Evolutionary conservation across 2,888 invertebrate genomes (phyloP), one percentile per base, ranked within the genome.

Genomic region (Muscina levida): DNA sequence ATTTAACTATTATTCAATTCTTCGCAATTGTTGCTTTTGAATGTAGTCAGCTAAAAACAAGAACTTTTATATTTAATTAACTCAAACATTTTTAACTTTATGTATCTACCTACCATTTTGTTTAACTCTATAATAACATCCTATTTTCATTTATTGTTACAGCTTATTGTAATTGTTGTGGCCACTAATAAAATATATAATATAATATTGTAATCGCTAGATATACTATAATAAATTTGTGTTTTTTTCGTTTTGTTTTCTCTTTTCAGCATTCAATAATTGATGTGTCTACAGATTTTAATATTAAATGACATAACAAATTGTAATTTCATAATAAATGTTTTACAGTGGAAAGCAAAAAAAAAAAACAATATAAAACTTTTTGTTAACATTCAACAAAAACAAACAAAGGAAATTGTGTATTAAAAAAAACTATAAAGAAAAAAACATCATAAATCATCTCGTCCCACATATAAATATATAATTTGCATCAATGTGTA

Each of bases 221-320:
- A n/a, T n/a, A n/a, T n/a, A n/a, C n/a, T n/a, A n/a, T n/a, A n/a
- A 19, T 51, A 13, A 19, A 42, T 59, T 59, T 37, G n/a, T 37
- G 1, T 59, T 17, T 39, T 6, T 62, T 6, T 11, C 1, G 13
- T 53, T 42, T 22, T 42, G 39, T 42, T 42, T 19, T 51, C 51
- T 62, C 62, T 62, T 62, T 62, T 11, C 17, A 62, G 62, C 62
- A 62, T 42, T 39, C 62, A 62, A 62, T 62, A 62, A 62, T 42
- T 62, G 62, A 62, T 62, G 62, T 39, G 42, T 62, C 62, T 62
- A 42, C 42, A 17, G 62, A 62, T 62, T 62, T 42, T 37, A 42
- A 62, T 62, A 62, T 42, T 39, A 39, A 62, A 62, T 62, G 62
- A 62, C 42, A 10, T 62, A 22, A 62, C 62, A 62, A 39, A 37